A percentile compares a stretch with the other conserved stretches of the same genome.
These are phyloP conservation scores for Hylaeus volcanicus DNA, from an alignment of 1,140 invertebrate genomes.

Conservation along the genomic window DNA sequence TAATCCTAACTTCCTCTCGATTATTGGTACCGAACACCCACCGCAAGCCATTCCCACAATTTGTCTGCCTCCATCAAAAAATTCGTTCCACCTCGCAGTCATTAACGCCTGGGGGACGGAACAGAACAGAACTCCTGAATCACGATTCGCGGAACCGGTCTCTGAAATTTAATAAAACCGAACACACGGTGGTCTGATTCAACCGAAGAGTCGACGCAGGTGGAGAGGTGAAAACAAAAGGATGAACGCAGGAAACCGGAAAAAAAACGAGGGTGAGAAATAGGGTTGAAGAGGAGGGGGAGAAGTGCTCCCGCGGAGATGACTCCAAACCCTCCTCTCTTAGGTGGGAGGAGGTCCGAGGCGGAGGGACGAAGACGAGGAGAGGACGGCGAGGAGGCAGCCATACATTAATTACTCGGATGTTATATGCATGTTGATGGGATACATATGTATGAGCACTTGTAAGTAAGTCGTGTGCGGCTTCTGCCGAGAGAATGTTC, in stretches of 20 bases:
- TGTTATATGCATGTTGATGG: constrained; percentile 67
- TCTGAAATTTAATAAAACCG: constrained; percentile 69
- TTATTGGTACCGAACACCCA: no score
- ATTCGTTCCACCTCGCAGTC: not conserved
- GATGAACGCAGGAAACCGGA: constrained; percentile 9
- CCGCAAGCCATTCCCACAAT: no score
- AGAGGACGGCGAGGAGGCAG: constrained; percentile 21
- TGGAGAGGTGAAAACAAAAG: constrained; percentile 1
- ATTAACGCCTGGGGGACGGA: constrained; percentile 21
- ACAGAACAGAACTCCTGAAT: constrained; percentile 11
- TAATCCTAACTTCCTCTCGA: no score
- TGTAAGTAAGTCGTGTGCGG: constrained; percentile 54
- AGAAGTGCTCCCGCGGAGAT: constrained; percentile 23
- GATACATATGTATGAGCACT: constrained; percentile 65
- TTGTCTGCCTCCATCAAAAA: not conserved
- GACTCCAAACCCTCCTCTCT: constrained; percentile 10
- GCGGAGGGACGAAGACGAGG: not conserved
- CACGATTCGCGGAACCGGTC: constrained; percentile 64
- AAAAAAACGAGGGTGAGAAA: not conserved
- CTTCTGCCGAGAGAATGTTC: constrained; percentile 21
- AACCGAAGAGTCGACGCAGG: not conserved
- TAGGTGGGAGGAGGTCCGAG: constrained; percentile 2
- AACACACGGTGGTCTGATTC: constrained; percentile 41
- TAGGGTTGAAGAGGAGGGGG: not conserved
- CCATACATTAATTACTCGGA: constrained; percentile 66